Evolutionary conservation across 1,140 invertebrate genomes (phyloP), one percentile per base, ranked within the genome.

Genomic region (Homalodisca vitripennis): DNA sequence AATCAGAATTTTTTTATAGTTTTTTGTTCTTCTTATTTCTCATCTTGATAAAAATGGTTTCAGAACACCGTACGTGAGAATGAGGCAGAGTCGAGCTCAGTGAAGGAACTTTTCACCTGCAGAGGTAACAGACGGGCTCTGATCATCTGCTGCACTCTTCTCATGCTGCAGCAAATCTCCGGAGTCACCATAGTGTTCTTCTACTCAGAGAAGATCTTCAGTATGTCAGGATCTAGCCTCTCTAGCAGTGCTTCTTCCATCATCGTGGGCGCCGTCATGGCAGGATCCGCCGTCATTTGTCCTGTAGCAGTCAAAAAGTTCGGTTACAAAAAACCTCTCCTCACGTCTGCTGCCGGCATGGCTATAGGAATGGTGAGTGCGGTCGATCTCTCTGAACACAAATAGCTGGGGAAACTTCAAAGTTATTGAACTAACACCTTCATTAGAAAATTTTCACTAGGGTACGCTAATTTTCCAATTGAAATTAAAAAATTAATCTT

Each of bases 271-370:
- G 14, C 22, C 6, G 22, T 51, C 48, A 51, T 51, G 48, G 22
- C 48, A n/a, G n/a, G 3, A 51, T 51, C 48, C n/a, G 48, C 14
- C 6, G 17, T 51, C 48, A 51, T 51, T 22, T 51, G 48, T n/a
- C 48, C 48, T 51, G 48, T 51, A 3, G 48, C n/a, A 12, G 48
- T 51, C 48, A 6, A 20, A n/a, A 20, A 51, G 14, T 51, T 12
- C 22, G 48, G 48, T 51, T 51, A 51, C n/a, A 51, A 51, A 20
- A 51, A 51, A 51, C 48, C 48, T 22, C 48, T 51, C n/a, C 48
- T 51, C 3, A 12, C 22, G 3, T 51, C 48, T 3, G 17, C 48
- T 20, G 17, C 48, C 3, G 48, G 48, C 17, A 51, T 51, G 48
- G 48, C 48, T 51, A 20, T 51, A 10, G 48, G 48, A 51, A 51